Base-by-base conservation (phyloP, 92 coral and sea anemone species). In the Epizoanthus stellaris region DNA sequence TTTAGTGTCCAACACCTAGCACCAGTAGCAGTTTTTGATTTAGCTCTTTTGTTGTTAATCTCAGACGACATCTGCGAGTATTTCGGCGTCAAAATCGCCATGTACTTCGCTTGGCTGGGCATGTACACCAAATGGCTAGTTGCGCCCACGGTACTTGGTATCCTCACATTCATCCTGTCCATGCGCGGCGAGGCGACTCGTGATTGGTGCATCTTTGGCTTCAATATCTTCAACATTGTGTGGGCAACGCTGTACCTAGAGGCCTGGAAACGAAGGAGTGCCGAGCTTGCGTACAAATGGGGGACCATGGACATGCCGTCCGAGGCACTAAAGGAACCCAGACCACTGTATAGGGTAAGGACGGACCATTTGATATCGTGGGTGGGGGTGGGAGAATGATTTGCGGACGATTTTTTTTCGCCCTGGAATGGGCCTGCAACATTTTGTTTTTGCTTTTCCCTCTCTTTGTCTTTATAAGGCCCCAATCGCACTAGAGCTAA, bases 41-140 rank as follows among this genome's bases (percentile, higher is more conserved):
- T 67, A 67, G 0, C 72, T 8, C 5, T 19, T 13, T 21, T 11
- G 30, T 61, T 63, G 23, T 69, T 68, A 68, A 68, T 14, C 61
- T 47, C 73, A 97, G 99, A 97, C 65, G 99, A 97, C 85, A 97
- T 97, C 67, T 92, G 98, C 64, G 91, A 93, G 19, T 97, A 97
- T 69, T 97, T 97, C 68, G 99, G 99, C 40, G 98, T 94, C 43
- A 97, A 97, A 87, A 97, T 97, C 87, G 99, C 99, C 80, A 97
- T 97, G 99, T 97, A 97, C 86, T 97, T 97, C 80, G 99, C 97
- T 49, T 97, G 99, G 99, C 91, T 97, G 76, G 99, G 99, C 8
- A 90, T 97, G 93, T 97, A 97, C 93, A 97, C 99, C 75, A 97
- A 97, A 82, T 97, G 99, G 99, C 82, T 97, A 67, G 77, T 97